Evolutionary conservation across 1,140 invertebrate species (phyloP).

Genomic region (Drosophila kohkoa): DNA sequence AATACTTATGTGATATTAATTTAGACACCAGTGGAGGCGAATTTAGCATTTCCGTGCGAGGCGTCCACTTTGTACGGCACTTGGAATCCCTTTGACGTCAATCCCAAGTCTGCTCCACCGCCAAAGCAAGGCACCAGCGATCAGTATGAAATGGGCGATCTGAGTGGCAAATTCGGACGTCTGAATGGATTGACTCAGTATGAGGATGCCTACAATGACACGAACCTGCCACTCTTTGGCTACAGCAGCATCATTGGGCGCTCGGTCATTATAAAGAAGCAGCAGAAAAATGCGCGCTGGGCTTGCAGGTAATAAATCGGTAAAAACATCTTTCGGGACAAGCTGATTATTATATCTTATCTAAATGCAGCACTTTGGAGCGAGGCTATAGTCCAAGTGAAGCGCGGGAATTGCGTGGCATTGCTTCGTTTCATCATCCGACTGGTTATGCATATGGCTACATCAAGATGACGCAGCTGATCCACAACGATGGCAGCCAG

Average conservation of each 20-base stretch:
- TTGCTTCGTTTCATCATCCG: conserved; percentile 97
- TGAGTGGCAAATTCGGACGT: conserved; percentile 95
- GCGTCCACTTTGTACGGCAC: conserved; percentile 91
- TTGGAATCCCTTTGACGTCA: conserved; percentile 93
- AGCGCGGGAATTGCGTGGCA: conserved; percentile 92
- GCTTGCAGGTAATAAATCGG: conserved; percentile 86
- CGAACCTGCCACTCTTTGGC: conserved; percentile 93
- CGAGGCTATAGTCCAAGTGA: conserved; percentile 94
- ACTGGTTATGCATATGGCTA: conserved; percentile 94
- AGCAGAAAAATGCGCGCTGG: conserved; percentile 89
- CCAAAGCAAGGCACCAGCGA: conserved; percentile 90
- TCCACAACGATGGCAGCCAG: conserved; percentile 93
- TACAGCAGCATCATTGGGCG: conserved; percentile 91
- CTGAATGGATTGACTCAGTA: conserved; percentile 87
- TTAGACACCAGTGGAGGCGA: conserved; percentile 91
- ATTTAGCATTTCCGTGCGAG: conserved; percentile 95
- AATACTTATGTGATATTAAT: not conserved
- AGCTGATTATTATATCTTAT: no score
- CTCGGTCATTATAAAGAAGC: conserved; percentile 94
- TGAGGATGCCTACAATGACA: conserved; percentile 90
- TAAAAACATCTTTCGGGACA: no score
- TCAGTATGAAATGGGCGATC: conserved; percentile 95
- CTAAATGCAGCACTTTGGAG: conserved; percentile 88
- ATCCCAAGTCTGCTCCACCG: conserved; percentile 87
- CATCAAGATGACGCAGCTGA: conserved; percentile 94